These are phyloP conservation scores for Oceanites oceanicus DNA, from an alignment of 2,113 vertebrate species.

Conservation along the genomic window DNA sequence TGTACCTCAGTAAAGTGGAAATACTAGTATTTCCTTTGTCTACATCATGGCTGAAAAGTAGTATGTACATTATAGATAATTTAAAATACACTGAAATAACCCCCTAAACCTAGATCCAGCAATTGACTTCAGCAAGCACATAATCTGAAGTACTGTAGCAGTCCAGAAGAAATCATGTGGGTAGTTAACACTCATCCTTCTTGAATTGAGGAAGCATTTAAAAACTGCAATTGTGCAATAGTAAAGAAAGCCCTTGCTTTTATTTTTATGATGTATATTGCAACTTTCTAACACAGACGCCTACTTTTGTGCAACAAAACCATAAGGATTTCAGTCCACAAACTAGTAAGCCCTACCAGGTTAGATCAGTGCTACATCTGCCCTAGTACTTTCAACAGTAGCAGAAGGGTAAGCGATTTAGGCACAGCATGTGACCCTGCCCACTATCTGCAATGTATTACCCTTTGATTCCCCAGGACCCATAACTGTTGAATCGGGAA, in stretches of 20 bases:
- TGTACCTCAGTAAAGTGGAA: background rate
- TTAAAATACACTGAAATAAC: background rate
- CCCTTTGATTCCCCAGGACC: background rate
- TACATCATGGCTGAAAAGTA: background rate
- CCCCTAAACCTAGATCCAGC: background rate
- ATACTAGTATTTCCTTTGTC: background rate
- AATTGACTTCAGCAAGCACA: background rate
- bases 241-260: background rate
- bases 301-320: background rate
- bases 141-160: background rate
- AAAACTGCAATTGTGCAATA: background rate
- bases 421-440: background rate
- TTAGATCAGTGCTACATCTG: background rate
- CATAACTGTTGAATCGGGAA: background rate
- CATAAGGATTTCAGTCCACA: background rate
- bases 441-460: background rate
- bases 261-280: background rate
- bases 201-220: background rate
- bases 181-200: background rate
- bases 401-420: background rate
- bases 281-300: background rate
- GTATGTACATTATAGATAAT: background rate
- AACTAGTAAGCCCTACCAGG: background rate
- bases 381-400: background rate
- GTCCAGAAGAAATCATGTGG: background rate